Evolutionary conservation across 2,797 vertebrate species (phyloP).

Genomic region (Australoheros facetus): DNA sequence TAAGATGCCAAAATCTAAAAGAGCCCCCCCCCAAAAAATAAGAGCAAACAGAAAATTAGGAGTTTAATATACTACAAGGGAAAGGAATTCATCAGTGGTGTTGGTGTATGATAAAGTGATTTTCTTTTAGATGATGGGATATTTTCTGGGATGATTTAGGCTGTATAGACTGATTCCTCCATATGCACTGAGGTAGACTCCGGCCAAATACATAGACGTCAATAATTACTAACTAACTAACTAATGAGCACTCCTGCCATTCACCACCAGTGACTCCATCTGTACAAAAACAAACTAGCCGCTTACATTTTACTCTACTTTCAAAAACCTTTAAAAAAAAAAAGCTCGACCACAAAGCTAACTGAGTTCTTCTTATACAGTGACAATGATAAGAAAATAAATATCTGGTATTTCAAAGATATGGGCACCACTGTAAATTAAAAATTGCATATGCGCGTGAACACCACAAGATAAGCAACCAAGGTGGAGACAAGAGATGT

Average conservation of each 20-base stretch:
- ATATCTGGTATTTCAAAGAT: conserved; percentile 85
- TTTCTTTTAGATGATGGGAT: conserved; percentile 34
- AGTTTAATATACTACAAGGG: conserved; percentile 10
- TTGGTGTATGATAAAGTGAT: conserved; percentile 33
- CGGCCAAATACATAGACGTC: conserved; percentile 84
- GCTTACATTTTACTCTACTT: conserved; percentile 34
- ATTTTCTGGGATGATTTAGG: conserved; percentile 57
- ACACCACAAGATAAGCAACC: conserved; percentile 52
- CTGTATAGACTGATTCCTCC: conserved; percentile 78
- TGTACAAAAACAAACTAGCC: conserved; percentile 47
- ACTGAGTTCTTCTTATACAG: conserved; percentile 80
- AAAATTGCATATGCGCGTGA: conserved; percentile 81
- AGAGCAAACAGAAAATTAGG: conserved; percentile 2
- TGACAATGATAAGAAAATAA: conserved; percentile 93
- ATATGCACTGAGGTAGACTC: conserved; percentile 94
- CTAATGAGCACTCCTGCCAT: conserved; percentile 47
- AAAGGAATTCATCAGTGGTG: conserved; percentile 37
- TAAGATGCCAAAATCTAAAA: not conserved
- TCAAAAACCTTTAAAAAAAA: conserved; percentile 31
- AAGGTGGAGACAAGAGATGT: conserved; percentile 20
- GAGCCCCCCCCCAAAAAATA: conserved; percentile 18
- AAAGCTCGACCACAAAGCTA: conserved; percentile 80
- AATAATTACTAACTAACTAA: conserved; percentile 55
- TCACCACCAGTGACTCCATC: conserved; percentile 47
- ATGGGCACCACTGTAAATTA: conserved; percentile 88